Percentiles rank a stretch among this genome's conserved stretches.
These are phyloP conservation scores for Dryobota labecula DNA, from an alignment of 2,888 invertebrate genomes.

Conservation along the genomic window DNA sequence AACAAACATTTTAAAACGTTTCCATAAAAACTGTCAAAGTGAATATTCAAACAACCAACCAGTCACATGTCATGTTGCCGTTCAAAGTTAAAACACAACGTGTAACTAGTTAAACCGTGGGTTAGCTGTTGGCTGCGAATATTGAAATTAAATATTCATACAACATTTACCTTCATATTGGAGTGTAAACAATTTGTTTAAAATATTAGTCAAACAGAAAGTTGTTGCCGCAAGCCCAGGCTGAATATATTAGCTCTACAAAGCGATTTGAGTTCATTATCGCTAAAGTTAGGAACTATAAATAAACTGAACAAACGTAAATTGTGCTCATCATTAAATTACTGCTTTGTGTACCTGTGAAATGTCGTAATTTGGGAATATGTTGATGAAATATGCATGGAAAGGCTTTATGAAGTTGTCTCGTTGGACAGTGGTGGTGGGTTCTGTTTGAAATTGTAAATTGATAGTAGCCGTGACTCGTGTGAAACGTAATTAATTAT, in stretches of 20 bases:
- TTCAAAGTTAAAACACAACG: constrained; percentile 27
- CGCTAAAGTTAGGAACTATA: constrained; percentile 63
- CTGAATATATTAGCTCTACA: constrained; percentile 62
- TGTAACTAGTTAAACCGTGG: constrained; percentile 8
- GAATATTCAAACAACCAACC: neutral
- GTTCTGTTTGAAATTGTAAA: neutral
- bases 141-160: constrained; percentile 42
- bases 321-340: constrained; percentile 53
- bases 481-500: neutral
- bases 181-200: constrained; percentile 54
- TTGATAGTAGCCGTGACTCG: neutral
- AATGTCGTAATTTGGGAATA: constrained; percentile 16
- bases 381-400: constrained; percentile 23
- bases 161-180: constrained; percentile 38
- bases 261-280: constrained; percentile 66
- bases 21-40: neutral
- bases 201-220: constrained; percentile 56
- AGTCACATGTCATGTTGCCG: constrained; percentile 5
- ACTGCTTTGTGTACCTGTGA: constrained; percentile 21
- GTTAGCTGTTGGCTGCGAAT: constrained; percentile 19
- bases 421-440: neutral
- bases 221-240: constrained; percentile 46
- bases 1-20: neutral
- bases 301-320: constrained; percentile 60
- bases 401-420: constrained; percentile 4